Percentiles rank a stretch among this genome's conserved stretches.
phyloP scores from a whole-genome alignment of 2,113 vertebrate species.

The Regulus satrapa region DNA sequence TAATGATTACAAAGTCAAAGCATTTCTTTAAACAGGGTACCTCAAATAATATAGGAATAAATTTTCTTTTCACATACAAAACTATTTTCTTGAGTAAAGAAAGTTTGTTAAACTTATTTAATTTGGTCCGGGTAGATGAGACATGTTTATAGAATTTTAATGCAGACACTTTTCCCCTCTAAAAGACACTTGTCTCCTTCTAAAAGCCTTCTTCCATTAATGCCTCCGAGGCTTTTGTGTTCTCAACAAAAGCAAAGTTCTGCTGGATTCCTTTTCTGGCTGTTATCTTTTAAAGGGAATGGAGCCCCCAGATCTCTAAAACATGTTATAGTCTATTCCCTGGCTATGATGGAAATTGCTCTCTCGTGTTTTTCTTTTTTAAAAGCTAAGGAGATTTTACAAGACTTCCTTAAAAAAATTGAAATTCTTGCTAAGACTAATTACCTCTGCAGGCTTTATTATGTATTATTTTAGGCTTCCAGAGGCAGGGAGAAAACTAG shows the following conservation, averaged over 20 bases:
- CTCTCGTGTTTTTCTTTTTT: not conserved
- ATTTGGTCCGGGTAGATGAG: not conserved
- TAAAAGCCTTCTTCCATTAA: not conserved
- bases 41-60: not conserved
- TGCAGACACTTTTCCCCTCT: not conserved
- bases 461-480: not conserved
- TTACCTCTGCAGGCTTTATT: not conserved
- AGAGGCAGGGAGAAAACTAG: not conserved
- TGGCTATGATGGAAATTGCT: not conserved
- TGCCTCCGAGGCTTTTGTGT: not conserved
- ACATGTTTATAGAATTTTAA: not conserved
- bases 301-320: not conserved
- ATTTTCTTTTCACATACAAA: not conserved
- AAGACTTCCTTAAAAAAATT: not conserved
- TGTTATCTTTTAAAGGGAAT: not conserved
- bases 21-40: not conserved
- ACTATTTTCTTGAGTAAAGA: not conserved
- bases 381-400: not conserved
- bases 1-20: not conserved
- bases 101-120: not conserved
- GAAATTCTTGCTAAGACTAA: not conserved
- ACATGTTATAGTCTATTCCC: not conserved
- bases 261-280: not conserved
- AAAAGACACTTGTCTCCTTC: not conserved
- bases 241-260: not conserved